These are phyloP conservation scores for Montipora capricornis DNA, from an alignment of 64 coral and sea anemone species.

Conservation along the genomic window DNA sequence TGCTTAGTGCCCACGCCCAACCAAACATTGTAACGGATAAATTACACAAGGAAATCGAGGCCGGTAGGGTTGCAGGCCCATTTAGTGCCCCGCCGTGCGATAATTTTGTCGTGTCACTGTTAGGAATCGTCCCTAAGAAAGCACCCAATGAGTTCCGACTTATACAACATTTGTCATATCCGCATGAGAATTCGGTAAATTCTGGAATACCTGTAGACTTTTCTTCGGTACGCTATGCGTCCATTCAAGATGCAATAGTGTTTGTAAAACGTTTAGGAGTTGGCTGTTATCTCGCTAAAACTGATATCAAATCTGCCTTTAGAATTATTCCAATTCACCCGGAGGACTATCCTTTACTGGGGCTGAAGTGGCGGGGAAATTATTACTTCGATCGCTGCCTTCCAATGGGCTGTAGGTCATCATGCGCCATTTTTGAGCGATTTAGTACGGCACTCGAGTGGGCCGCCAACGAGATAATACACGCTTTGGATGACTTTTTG, in stretches of 20 bases:
- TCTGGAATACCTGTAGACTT: slow-evolving; percentile 2
- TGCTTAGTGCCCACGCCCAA: not conserved
- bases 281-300: slow-evolving; percentile 1
- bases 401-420: slow-evolving; percentile 40
- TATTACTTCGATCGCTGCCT: slow-evolving; percentile 57
- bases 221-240: slow-evolving; percentile 44
- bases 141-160: slow-evolving; percentile 31
- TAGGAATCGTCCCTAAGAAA: slow-evolving; percentile 68
- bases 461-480: not conserved
- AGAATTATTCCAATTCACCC: slow-evolving; percentile 25
- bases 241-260: slow-evolving; percentile 17
- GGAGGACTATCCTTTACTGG: slow-evolving; percentile 10
- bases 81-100: slow-evolving; percentile 60
- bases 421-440: slow-evolving; percentile 14
- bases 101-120: slow-evolving; percentile 19
- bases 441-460: slow-evolving; percentile 14
- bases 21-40: slow-evolving; percentile 42
- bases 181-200: slow-evolving; percentile 16
- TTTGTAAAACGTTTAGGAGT: slow-evolving; percentile 14
- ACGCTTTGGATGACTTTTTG: slow-evolving; percentile 28
- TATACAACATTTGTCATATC: slow-evolving; percentile 1
- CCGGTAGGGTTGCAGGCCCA: slow-evolving; percentile 34
- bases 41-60: slow-evolving; percentile 29
- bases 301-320: not conserved
- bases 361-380: slow-evolving; percentile 21